Evolutionary conservation across 1,140 invertebrate species (phyloP).

Genomic region (Elymnias hypermnestra): DNA sequence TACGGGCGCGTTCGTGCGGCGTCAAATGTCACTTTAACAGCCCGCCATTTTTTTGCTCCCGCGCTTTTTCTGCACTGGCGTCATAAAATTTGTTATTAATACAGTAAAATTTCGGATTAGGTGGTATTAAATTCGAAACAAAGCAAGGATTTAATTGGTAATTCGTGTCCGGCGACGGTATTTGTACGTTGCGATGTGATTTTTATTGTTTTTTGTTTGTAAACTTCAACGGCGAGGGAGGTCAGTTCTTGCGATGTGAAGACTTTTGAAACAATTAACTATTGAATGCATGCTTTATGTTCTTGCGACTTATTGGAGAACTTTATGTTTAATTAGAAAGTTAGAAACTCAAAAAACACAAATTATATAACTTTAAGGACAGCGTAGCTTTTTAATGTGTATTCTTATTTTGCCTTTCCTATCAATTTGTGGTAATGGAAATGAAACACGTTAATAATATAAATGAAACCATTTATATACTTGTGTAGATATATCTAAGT

Average conservation of each 20-base stretch:
- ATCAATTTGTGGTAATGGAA: no score
- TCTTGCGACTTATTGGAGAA: no score
- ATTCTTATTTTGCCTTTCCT: no score
- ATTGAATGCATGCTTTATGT: no score
- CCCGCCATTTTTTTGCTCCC: constrained; percentile 44
- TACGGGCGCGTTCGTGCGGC: constrained; percentile 19
- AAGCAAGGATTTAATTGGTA: constrained; percentile 70
- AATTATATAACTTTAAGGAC: no score
- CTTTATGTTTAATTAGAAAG: no score
- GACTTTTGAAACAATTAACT: constrained; percentile 1
- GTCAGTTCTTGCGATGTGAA: constrained; percentile 4
- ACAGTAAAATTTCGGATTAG: constrained; percentile 71
- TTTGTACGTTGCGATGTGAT: constrained; percentile 43
- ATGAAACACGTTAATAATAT: no score
- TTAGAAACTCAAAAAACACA: no score
- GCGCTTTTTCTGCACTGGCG: constrained; percentile 46
- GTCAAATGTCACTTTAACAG: constrained; percentile 61
- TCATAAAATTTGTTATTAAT: constrained; percentile 72
- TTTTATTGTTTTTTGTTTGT: constrained; percentile 63
- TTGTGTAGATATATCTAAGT: no score
- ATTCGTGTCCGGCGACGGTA: constrained; percentile 47
- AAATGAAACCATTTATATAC: no score
- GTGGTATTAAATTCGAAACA: constrained; percentile 71
- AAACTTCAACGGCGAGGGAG: constrained; percentile 32
- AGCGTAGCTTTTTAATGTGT: no score